Percentiles rank a stretch among this genome's conserved stretches.
phyloP scores from a whole-genome alignment of 2,797 vertebrate genomes.

The Tenualosa thibaudeaui region DNA sequence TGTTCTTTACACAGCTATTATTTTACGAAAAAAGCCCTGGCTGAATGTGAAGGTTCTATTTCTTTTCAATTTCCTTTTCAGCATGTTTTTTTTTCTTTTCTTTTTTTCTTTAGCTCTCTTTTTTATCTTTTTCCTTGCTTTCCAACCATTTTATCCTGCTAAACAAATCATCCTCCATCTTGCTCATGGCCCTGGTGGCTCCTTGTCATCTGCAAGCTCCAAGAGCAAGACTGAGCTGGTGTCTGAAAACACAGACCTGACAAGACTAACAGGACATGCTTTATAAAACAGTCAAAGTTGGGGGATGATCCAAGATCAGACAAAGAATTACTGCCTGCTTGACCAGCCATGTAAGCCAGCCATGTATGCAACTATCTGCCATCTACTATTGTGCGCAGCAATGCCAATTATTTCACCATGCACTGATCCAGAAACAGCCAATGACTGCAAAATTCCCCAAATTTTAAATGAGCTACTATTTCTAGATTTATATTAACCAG shows the following conservation, averaged over 20 bases:
- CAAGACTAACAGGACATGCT: not conserved
- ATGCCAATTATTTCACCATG: not conserved
- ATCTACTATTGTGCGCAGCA: not conserved
- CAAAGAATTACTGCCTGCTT: not conserved
- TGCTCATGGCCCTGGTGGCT: not conserved
- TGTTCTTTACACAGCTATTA: constrained; percentile 82
- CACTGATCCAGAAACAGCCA: not conserved
- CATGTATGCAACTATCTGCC: not conserved
- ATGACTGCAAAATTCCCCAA: not conserved
- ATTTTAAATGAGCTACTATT: not conserved
- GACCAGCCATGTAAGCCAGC: not conserved
- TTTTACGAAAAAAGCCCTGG: constrained; percentile 85
- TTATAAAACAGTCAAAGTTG: not conserved
- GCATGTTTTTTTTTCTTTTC: constrained; percentile 61
- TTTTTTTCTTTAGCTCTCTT: constrained; percentile 37
- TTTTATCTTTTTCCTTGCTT: not conserved
- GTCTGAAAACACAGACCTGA: not conserved
- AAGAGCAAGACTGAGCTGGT: not conserved
- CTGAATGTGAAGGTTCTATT: constrained; percentile 82
- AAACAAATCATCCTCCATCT: constrained; percentile 6
- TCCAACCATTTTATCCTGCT: not conserved
- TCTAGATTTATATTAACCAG: not conserved
- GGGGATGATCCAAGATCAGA: not conserved
- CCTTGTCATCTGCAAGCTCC: not conserved
- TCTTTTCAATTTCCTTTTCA: constrained; percentile 88